Conservation (phyloP, 2,797 vertebrate species). For the Crenuchus spilurus region DNA sequence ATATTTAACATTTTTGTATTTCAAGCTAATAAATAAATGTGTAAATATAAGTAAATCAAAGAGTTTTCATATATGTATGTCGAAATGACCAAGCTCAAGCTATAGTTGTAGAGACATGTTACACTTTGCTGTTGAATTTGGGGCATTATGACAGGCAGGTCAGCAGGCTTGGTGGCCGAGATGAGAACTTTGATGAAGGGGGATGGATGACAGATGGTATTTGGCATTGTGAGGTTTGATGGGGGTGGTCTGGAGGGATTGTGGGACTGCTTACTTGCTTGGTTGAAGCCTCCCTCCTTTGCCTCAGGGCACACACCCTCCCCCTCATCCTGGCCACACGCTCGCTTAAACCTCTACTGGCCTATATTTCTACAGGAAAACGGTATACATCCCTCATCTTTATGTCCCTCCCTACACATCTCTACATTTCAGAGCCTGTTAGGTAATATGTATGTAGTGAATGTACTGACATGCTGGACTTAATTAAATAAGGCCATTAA, state of each 20-base stretch:
- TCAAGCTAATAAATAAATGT: too few species aligned
- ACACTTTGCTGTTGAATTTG: not conserved
- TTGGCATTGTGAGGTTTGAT: conserved; percentile 23
- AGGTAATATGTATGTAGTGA: not conserved
- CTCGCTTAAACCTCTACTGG: conserved; percentile 24
- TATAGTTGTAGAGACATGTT: not conserved
- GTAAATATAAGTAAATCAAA: too few species aligned
- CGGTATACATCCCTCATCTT: not conserved
- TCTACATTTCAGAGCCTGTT: not conserved
- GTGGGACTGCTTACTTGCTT: conserved; percentile 5
- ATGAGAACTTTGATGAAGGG: conserved; percentile 13
- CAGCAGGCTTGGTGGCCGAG: not conserved
- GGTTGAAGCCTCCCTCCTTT: conserved; percentile 5
- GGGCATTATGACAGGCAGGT: not conserved
- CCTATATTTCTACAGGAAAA: conserved; percentile 26
- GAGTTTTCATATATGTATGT: too few species aligned
- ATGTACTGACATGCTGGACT: not conserved
- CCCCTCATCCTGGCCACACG: not conserved
- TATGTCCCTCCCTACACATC: not conserved
- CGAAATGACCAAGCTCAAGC: too few species aligned
- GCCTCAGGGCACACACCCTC: conserved; percentile 7
- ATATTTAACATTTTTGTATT: too few species aligned
- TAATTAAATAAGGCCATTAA: too few species aligned
- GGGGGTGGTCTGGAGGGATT: conserved; percentile 29
- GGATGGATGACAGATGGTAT: conserved; percentile 43